Evolutionary conservation across 2,888 invertebrate species (phyloP).

Genomic region (Danaus chrysippus): DNA sequence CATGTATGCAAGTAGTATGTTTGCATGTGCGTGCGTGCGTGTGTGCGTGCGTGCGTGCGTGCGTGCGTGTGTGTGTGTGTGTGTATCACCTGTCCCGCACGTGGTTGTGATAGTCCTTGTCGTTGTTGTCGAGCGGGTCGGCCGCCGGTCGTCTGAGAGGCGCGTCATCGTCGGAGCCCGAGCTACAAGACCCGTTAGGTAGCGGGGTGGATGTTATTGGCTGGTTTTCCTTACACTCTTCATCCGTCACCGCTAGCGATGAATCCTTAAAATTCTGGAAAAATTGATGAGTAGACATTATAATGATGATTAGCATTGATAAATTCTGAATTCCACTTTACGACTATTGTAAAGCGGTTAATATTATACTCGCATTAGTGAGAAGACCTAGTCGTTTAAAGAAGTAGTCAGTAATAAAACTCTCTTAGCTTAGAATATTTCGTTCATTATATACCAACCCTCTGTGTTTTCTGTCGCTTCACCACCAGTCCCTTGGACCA

Average conservation of each 20-base stretch:
- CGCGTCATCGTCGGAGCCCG: constrained; percentile 64
- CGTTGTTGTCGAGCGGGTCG: constrained; percentile 47
- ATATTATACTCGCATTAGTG: too few species aligned
- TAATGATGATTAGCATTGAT: too few species aligned
- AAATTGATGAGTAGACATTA: neutral
- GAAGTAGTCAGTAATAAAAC: too few species aligned
- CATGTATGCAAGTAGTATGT: constrained; percentile 1
- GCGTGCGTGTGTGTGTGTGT: constrained; percentile 5
- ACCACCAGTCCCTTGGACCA: constrained; percentile 69
- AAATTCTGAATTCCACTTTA: too few species aligned
- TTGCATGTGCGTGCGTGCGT: constrained; percentile 12
- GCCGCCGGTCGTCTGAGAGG: constrained; percentile 56
- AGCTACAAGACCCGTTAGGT: constrained; percentile 51
- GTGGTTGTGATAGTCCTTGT: constrained; percentile 45
- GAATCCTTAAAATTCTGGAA: constrained; percentile 58
- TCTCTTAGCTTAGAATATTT: too few species aligned
- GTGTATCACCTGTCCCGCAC: constrained; percentile 40
- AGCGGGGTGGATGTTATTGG: constrained; percentile 71
- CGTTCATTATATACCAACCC: constrained; percentile 41
- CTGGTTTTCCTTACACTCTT: constrained; percentile 75
- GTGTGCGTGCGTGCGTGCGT: constrained; percentile 10
- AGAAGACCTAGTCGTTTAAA: too few species aligned
- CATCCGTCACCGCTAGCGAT: constrained; percentile 63
- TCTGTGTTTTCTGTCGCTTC: constrained; percentile 59
- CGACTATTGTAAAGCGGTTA: too few species aligned